Evolutionary conservation across 2,888 invertebrate species (phyloP).

Genomic region (Campopleginae sp.): DNA sequence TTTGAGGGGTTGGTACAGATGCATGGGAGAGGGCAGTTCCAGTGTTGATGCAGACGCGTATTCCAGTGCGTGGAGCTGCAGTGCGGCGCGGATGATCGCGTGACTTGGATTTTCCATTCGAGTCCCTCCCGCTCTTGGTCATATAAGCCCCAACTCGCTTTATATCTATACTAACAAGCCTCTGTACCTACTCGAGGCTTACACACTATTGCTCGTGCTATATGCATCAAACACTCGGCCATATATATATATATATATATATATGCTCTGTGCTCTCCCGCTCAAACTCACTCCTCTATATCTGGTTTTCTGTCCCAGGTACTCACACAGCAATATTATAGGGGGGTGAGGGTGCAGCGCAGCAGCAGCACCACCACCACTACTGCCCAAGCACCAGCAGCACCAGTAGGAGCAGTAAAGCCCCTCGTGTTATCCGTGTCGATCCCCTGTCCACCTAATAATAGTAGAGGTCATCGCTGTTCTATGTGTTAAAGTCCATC

Average conservation of each 20-base stretch:
- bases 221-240: slow-evolving; percentile 5
- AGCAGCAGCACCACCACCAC: slow-evolving; percentile 10
- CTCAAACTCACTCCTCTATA: slow-evolving; percentile 40
- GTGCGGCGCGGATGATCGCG: slow-evolving; percentile 70
- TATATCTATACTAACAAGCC: slow-evolving; percentile 40
- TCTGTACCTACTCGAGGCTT: slow-evolving; percentile 46
- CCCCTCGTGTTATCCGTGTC: slow-evolving; percentile 66
- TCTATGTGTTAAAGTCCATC: slow-evolving; percentile 58
- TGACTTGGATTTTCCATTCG: slow-evolving; percentile 72
- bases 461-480: slow-evolving; percentile 60
- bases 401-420: slow-evolving; percentile 21
- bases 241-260: not conserved
- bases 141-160: slow-evolving; percentile 1
- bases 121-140: slow-evolving; percentile 48
- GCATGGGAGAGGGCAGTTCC: slow-evolving; percentile 37
- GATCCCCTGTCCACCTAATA: slow-evolving; percentile 65
- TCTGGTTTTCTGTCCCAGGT: slow-evolving; percentile 48
- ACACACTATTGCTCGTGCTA: slow-evolving; percentile 35
- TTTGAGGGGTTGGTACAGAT: not conserved
- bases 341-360: slow-evolving; percentile 31
- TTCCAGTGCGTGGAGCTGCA: slow-evolving; percentile 68
- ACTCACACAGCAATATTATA: slow-evolving; percentile 38
- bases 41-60: slow-evolving; percentile 56
- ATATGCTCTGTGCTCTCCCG: slow-evolving; percentile 11
- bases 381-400: slow-evolving; percentile 7